Conservation (phyloP, 2,797 vertebrate genomes). For the Gallinago nigripennis region DNA sequence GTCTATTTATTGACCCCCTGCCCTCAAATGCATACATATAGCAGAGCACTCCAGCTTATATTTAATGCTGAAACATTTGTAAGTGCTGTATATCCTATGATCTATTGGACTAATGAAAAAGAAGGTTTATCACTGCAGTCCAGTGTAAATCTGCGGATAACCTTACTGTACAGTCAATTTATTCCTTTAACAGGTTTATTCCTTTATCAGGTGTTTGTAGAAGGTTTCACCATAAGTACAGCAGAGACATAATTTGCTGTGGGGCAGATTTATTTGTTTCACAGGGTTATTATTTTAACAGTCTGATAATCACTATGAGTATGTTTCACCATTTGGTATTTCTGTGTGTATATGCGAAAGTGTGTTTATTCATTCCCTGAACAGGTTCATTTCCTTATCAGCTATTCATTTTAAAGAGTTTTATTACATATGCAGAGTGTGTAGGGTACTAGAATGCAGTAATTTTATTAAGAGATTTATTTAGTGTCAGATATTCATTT, state of each 20-base stretch:
- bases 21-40: conserved; percentile 52
- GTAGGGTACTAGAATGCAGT: conserved; percentile 30
- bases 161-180: conserved; percentile 77
- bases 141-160: conserved; percentile 76
- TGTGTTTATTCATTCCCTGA: conserved; percentile 62
- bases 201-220: conserved; percentile 73
- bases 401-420: conserved; percentile 71
- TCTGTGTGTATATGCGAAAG: conserved; percentile 29
- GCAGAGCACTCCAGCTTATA: conserved; percentile 40
- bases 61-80: conserved; percentile 69
- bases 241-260: conserved; percentile 66
- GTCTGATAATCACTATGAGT: conserved; percentile 72
- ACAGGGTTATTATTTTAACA: conserved; percentile 67
- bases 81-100: conserved; percentile 75
- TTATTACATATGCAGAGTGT: conserved; percentile 62
- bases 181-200: conserved; percentile 76
- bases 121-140: conserved; percentile 75
- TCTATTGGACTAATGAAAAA: conserved; percentile 78
- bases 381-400: conserved; percentile 62
- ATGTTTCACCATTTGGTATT: conserved; percentile 74
- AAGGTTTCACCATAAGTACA: conserved; percentile 70
- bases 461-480: conserved; percentile 73
- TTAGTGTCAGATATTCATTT: conserved; percentile 56
- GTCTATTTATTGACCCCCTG: conserved; percentile 67
- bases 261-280: conserved; percentile 70